Evolutionary conservation across 2,888 invertebrate species (phyloP), one percentile per base, ranked within the genome.

Genomic region (Apodemia duryi): DNA sequence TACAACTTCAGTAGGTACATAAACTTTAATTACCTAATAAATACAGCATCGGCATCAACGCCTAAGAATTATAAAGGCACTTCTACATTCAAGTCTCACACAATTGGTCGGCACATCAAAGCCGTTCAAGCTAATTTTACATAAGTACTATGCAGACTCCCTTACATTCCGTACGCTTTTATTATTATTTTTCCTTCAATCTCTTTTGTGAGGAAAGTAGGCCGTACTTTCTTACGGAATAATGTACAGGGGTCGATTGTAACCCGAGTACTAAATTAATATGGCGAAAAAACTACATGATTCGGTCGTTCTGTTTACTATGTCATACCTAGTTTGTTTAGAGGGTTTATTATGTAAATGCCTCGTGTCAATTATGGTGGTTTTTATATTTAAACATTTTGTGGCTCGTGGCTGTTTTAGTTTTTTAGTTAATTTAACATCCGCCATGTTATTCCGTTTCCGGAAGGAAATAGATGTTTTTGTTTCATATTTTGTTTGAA

Each of bases 201-300:
- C 85, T 83, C 84, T 86, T 49, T 90, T 88, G 84, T 85, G 77
- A 85, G 80, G 78, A 81, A 83, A 77, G 82, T 84, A 85, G 85
- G 84, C 77, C 81, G 81, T 79, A 77, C 82, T 76, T 82, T 74
- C 77, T 77, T 76, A 68, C 66, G 67, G 66, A 66, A 68, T 71
- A 80, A 77, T 78, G 76, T 80, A 83, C 78, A 80, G 79, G 86
- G 87, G 87, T 78, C 74, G 78, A 77, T 75, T 81, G 91, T 82
- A 91, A 91, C 83, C 80, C 70, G 90, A 91, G 88, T 76, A 85
- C 83, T 84, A 91, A 91, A 90, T 91, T 91, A 90, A 89, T 89
- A 88, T 82, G 80, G 79, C 80, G 80, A 79, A 87, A 79, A 85
- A 88, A 85, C 79, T 79, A 79, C 80, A 84, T 83, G 86, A 85